Conservation (phyloP, 2,888 invertebrate genomes). For the Cartodere bifasciata region DNA sequence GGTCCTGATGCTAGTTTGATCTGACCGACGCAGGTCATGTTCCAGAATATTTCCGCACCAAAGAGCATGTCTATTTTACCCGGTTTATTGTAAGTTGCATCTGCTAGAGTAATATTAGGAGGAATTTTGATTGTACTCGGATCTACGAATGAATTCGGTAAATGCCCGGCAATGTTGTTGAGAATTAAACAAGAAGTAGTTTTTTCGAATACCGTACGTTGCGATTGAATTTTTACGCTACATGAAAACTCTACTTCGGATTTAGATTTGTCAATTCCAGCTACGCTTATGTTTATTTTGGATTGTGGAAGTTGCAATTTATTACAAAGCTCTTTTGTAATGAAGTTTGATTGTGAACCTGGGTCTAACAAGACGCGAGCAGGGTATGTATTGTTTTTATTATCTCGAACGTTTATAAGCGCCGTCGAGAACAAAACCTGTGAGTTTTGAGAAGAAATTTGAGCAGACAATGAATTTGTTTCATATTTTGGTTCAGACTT, state of each 20-base stretch:
- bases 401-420: conserved; percentile 4
- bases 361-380: conserved; percentile 5
- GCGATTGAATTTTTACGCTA: conserved; percentile 4
- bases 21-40: background rate
- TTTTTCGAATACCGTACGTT: background rate
- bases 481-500: too few species aligned
- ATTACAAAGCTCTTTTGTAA: conserved; percentile 1
- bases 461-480: too few species aligned
- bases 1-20: background rate
- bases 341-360: conserved; percentile 8
- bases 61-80: conserved; percentile 3
- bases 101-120: background rate
- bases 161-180: conserved; percentile 1
- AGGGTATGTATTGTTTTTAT: conserved; percentile 4
- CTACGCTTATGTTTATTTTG: conserved; percentile 7
- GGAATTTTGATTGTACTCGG: conserved; percentile 4
- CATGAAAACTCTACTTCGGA: conserved; percentile 3
- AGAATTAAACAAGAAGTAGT: conserved; percentile 6
- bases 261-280: conserved; percentile 2
- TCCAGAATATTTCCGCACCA: conserved; percentile 3
- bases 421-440: conserved; percentile 7
- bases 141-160: background rate
- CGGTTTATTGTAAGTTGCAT: conserved; percentile 5
- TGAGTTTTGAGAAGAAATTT: background rate
- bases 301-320: conserved; percentile 1